Conservation (phyloP, 2,888 invertebrate genomes). For the Eledona agricola region DNA sequence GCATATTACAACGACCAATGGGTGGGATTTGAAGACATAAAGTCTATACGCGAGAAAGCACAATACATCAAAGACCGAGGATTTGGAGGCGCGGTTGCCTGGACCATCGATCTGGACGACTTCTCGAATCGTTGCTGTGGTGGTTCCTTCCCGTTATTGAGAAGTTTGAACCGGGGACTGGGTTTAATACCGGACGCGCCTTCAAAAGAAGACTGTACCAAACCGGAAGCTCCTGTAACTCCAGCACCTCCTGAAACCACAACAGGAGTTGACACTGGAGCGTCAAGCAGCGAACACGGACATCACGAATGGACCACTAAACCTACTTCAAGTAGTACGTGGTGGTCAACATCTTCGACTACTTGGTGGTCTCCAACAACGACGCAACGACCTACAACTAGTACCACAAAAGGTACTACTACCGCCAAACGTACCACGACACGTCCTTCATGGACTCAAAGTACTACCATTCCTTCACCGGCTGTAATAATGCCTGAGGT, state of each 20-base stretch:
- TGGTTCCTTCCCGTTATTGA: slow-evolving; percentile 80
- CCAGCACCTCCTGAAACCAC: slow-evolving; percentile 80
- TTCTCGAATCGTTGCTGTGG: slow-evolving; percentile 85
- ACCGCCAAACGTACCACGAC: slow-evolving; percentile 53
- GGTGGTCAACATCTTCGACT: slow-evolving; percentile 55
- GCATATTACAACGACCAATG: slow-evolving; percentile 84
- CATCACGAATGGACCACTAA: slow-evolving; percentile 38
- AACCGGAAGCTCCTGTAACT: slow-evolving; percentile 77
- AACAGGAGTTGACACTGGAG: slow-evolving; percentile 71
- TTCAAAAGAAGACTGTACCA: slow-evolving; percentile 70
- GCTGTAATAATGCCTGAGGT: slow-evolving; percentile 63
- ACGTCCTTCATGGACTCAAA: slow-evolving; percentile 47
- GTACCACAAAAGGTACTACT: slow-evolving; percentile 47
- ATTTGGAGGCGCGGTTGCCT: slow-evolving; percentile 84
- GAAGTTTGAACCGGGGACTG: slow-evolving; percentile 79
- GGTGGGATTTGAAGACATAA: slow-evolving; percentile 88
- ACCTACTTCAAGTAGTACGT: slow-evolving; percentile 45
- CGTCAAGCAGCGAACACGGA: slow-evolving; percentile 43
- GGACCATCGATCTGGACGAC: slow-evolving; percentile 90
- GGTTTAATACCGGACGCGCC: slow-evolving; percentile 68
- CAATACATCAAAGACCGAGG: slow-evolving; percentile 77
- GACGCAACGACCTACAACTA: slow-evolving; percentile 50
- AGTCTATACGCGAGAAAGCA: slow-evolving; percentile 78
- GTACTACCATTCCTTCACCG: slow-evolving; percentile 61
- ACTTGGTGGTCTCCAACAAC: slow-evolving; percentile 52